A percentile compares a stretch with the other conserved stretches of the same genome.
Conservation (phyloP, 2,888 invertebrate genomes). For the Pogonocherus hispidulus region DNA sequence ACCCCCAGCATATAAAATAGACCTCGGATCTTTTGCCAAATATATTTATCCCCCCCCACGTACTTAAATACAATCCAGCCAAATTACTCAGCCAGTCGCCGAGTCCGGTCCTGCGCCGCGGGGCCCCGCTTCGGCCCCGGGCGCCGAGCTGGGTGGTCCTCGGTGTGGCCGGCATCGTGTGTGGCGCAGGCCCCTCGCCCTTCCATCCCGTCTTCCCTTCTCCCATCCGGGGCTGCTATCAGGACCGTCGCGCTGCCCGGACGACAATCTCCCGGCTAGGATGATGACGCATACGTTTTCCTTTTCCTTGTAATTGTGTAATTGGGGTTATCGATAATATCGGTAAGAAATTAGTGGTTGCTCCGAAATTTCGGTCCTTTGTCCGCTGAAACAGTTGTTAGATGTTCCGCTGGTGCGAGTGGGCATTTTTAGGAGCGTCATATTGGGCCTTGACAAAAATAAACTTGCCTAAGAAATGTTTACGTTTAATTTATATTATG, state of each 20-base stretch:
- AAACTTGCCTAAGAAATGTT: too few relatives aligned
- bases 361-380: neutral
- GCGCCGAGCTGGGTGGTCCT: constrained; percentile 66
- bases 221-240: constrained; percentile 35
- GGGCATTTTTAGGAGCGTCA: too few relatives aligned
- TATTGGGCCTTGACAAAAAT: too few relatives aligned
- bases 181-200: constrained; percentile 61
- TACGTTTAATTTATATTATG: too few relatives aligned
- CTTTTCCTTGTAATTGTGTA: constrained; percentile 16
- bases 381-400: too few relatives aligned
- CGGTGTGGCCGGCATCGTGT: constrained; percentile 69
- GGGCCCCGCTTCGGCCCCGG: constrained; percentile 54
- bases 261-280: constrained; percentile 26
- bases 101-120: constrained; percentile 19
- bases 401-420: too few relatives aligned
- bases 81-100: neutral
- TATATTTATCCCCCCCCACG: too few relatives aligned
- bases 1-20: too few relatives aligned
- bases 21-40: too few relatives aligned
- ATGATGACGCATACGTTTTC: constrained; percentile 30
- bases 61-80: neutral
- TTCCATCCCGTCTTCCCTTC: constrained; percentile 47
- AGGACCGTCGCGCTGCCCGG: constrained; percentile 36
- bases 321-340: constrained; percentile 18
- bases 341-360: neutral